A percentile compares a stretch with the other conserved stretches of the same genome.
Evolutionary conservation across 2,113 vertebrate genomes (phyloP).

Genomic region (Chloroceryle aenea): DNA sequence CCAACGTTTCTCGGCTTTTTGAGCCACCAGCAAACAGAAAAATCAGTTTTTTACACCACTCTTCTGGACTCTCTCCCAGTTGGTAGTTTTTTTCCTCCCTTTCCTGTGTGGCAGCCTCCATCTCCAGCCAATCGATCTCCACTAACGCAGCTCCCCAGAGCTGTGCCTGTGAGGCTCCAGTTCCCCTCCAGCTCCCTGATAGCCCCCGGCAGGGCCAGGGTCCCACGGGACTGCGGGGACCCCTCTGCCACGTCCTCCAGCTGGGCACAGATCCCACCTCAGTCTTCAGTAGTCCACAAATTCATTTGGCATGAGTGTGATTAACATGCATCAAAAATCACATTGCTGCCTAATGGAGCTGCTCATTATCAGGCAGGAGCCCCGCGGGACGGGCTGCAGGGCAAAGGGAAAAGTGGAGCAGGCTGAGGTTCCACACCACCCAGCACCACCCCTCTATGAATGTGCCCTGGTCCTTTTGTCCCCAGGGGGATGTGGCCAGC

Average conservation of each 20-base stretch:
- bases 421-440: fast-evolving
- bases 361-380: fast-evolving
- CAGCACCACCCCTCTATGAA: fast-evolving
- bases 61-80: background rate
- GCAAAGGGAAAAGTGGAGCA: background rate
- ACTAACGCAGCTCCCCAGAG: background rate
- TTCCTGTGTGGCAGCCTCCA: background rate
- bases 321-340: background rate
- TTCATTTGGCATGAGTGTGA: background rate
- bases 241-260: fast-evolving
- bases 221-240: fast-evolving
- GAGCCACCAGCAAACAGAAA: background rate
- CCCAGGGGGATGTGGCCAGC: background rate
- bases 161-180: background rate
- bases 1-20: background rate
- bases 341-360: background rate
- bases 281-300: background rate
- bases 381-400: background rate
- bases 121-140: fast-evolving
- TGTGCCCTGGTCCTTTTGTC: background rate
- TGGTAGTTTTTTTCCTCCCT: background rate
- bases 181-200: fast-evolving
- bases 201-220: background rate
- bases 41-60: background rate
- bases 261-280: background rate